Conservation (phyloP, 1,140 invertebrate species). For the Scaptomyza hsui region DNA sequence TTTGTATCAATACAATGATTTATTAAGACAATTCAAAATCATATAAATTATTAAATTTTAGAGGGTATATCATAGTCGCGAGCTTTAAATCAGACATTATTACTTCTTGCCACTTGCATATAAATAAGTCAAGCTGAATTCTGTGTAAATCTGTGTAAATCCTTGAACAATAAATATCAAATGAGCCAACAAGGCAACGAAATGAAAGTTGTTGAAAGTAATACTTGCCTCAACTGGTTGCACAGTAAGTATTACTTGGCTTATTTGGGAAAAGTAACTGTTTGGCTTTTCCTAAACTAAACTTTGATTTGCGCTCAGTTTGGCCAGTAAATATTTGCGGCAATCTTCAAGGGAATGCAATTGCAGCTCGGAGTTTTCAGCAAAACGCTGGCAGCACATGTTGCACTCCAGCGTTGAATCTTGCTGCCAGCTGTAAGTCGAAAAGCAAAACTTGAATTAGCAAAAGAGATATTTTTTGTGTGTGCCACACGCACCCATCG, state of each 20-base stretch:
- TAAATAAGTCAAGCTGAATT: slow-evolving; percentile 58
- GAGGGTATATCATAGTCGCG: too few species aligned
- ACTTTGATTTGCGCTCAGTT: slow-evolving; percentile 6
- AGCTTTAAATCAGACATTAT: too few species aligned
- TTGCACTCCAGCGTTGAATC: slow-evolving; percentile 21
- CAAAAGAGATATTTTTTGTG: slow-evolving; percentile 16
- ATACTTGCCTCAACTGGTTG: slow-evolving; percentile 56
- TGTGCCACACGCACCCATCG: slow-evolving; percentile 27
- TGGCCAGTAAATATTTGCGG: slow-evolving; percentile 36
- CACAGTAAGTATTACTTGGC: slow-evolving; percentile 11
- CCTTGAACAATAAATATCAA: slow-evolving; percentile 47
- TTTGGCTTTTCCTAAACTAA: background rate
- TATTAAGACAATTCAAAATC: too few species aligned
- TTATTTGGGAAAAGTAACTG: slow-evolving; percentile 2
- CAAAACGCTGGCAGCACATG: slow-evolving; percentile 41
- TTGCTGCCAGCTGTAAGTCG: slow-evolving; percentile 7
- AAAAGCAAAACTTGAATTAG: slow-evolving; percentile 20
- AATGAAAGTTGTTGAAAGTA: slow-evolving; percentile 21
- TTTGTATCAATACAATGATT: too few species aligned
- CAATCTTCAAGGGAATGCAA: slow-evolving; percentile 40
- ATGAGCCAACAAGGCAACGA: slow-evolving; percentile 19
- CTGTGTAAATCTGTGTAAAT: slow-evolving; percentile 40
- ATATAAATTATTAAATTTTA: too few species aligned
- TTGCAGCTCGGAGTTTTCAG: slow-evolving; percentile 21
- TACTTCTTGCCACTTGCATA: slow-evolving; percentile 36